phyloP scores from a whole-genome alignment of 2,113 vertebrate species.

The Speoplatyrhinus poulsoni region DNA sequence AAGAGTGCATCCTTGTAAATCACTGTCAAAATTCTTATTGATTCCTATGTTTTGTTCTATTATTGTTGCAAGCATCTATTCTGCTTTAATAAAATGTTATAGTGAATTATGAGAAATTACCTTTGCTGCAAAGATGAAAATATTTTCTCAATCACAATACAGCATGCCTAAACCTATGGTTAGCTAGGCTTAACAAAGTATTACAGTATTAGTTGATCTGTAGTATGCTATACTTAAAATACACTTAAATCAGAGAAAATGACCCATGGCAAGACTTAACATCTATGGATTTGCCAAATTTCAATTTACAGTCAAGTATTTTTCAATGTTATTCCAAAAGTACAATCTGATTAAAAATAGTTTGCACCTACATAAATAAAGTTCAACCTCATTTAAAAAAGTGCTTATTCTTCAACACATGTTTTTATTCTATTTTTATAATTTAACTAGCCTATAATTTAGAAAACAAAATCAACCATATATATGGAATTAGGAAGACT shows the following conservation, averaged over 20 bases:
- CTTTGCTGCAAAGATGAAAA: slow-evolving; percentile 33
- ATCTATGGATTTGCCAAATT: background rate
- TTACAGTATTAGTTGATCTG: slow-evolving; percentile 10
- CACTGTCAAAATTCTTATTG: background rate
- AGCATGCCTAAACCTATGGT: slow-evolving; percentile 39
- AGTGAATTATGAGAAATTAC: slow-evolving; percentile 33
- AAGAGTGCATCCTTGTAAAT: slow-evolving; percentile 8
- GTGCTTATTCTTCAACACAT: slow-evolving; percentile 11
- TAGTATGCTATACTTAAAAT: slow-evolving; percentile 25
- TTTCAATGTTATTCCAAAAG: background rate
- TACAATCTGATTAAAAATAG: slow-evolving; percentile 23
- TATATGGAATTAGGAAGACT: background rate
- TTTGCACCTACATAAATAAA: slow-evolving; percentile 39
- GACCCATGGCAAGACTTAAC: no score
- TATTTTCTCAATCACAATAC: slow-evolving; percentile 3
- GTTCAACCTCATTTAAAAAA: slow-evolving; percentile 33
- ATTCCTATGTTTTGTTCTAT: background rate
- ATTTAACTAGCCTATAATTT: background rate
- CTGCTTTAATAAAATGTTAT: slow-evolving; percentile 44
- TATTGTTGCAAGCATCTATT: slow-evolving; percentile 25
- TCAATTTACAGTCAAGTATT: background rate
- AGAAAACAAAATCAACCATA: background rate
- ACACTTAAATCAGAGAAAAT: background rate
- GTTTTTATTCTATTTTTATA: slow-evolving; percentile 5
- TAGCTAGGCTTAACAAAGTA: slow-evolving; percentile 47